Conservation (phyloP, 2,888 invertebrate genomes). For the Aleiodes leptofemur region DNA sequence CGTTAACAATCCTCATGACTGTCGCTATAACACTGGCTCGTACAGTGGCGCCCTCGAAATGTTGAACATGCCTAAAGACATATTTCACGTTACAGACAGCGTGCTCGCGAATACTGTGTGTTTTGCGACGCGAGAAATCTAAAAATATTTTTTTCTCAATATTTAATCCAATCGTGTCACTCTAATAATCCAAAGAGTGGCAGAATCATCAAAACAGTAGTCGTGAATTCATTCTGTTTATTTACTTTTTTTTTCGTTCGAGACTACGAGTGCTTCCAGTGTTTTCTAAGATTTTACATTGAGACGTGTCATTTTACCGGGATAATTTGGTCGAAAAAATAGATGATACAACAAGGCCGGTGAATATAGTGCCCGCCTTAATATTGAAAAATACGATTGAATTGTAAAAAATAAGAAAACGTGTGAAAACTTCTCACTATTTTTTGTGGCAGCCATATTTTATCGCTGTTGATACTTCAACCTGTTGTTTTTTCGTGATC, state of each 20-base stretch:
- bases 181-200: not conserved
- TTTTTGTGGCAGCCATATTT: slow-evolving; percentile 9
- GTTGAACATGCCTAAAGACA: not conserved
- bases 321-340: not conserved
- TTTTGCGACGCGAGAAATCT: not conserved
- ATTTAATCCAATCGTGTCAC: not conserved
- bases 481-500: slow-evolving; percentile 23
- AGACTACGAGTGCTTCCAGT: slow-evolving; percentile 1
- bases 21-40: not conserved
- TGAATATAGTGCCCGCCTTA: not conserved
- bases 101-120: slow-evolving; percentile 13
- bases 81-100: slow-evolving; percentile 1
- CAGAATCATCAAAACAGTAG: not conserved
- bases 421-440: not conserved
- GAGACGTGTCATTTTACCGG: not conserved
- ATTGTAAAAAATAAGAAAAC: not conserved
- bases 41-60: slow-evolving; percentile 22
- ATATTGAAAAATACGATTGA: not conserved
- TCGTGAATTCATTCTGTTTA: not conserved
- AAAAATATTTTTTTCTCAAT: not conserved
- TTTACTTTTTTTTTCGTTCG: not conserved
- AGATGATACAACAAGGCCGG: not conserved
- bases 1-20: not conserved
- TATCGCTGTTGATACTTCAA: slow-evolving; percentile 4
- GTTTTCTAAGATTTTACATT: not conserved